A percentile compares a stretch with the other conserved stretches of the same genome.
These are phyloP conservation scores for Limonius californicus DNA, from an alignment of 1,140 invertebrate genomes.

Conservation along the genomic window DNA sequence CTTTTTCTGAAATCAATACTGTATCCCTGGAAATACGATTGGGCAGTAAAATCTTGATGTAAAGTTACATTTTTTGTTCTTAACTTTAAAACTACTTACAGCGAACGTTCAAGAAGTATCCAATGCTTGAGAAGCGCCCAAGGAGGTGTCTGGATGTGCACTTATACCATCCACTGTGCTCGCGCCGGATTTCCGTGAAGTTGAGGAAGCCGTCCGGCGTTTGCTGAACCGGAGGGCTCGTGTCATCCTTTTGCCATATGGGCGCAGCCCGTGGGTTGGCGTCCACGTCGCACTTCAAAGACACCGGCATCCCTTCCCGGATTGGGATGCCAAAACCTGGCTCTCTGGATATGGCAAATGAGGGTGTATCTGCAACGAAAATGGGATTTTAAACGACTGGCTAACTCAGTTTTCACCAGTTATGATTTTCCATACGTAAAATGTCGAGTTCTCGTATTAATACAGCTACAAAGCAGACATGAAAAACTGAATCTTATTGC, in stretches of 20 bases:
- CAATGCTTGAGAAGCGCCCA: constrained; percentile 80
- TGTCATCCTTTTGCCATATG: constrained; percentile 72
- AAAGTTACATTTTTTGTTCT: not conserved
- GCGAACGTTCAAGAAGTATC: constrained; percentile 82
- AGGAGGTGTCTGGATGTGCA: constrained; percentile 78
- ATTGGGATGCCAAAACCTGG: constrained; percentile 86
- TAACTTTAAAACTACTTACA: constrained; percentile 57
- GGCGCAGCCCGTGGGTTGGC: constrained; percentile 85
- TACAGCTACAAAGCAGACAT: too few species aligned
- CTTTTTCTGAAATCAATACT: too few species aligned
- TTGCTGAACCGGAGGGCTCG: constrained; percentile 61
- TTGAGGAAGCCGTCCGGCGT: constrained; percentile 74
- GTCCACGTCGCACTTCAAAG: constrained; percentile 85
- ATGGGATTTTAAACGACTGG: too few species aligned
- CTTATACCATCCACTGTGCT: constrained; percentile 86
- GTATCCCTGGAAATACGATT: too few species aligned
- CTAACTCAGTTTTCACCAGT: too few species aligned
- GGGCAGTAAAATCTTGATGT: too few species aligned
- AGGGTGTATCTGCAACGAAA: constrained; percentile 80
- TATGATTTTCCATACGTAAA: too few species aligned
- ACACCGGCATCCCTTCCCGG: constrained; percentile 77
- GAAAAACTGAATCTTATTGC: too few species aligned
- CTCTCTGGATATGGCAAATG: constrained; percentile 83
- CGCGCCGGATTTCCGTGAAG: constrained; percentile 69
- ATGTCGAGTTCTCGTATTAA: too few species aligned